phyloP scores from a whole-genome alignment of 2,888 invertebrate genomes.

The Mythimna ferrago region DNA sequence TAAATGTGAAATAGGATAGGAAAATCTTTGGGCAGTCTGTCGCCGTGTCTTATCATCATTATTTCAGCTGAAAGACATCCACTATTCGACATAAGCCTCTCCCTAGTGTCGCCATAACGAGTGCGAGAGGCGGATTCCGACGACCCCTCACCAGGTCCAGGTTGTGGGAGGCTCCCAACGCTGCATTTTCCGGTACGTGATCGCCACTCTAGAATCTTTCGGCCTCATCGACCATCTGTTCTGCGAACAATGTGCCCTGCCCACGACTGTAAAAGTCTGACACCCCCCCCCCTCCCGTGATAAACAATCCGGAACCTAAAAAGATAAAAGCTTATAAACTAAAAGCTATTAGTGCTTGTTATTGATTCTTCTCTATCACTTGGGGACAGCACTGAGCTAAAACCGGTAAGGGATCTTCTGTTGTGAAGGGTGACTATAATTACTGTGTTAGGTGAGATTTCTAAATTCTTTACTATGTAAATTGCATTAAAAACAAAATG shows the following conservation, averaged over 20 bases:
- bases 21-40: background rate
- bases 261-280: too few relatives aligned
- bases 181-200: too few relatives aligned
- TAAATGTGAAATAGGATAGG: background rate
- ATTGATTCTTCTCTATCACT: slow-evolving; percentile 64
- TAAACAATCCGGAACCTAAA: slow-evolving; percentile 9
- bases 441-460: background rate
- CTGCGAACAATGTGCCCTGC: too few relatives aligned
- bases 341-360: slow-evolving; percentile 64
- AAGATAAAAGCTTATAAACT: slow-evolving; percentile 57
- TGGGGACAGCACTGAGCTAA: slow-evolving; percentile 56
- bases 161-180: too few relatives aligned
- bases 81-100: too few relatives aligned
- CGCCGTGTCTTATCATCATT: background rate
- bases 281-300: too few relatives aligned
- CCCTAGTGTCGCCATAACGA: too few relatives aligned
- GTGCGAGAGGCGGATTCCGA: too few relatives aligned
- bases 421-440: slow-evolving; percentile 52
- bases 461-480: background rate
- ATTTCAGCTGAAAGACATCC: too few relatives aligned
- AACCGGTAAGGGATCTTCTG: slow-evolving; percentile 54
- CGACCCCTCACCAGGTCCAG: too few relatives aligned
- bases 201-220: too few relatives aligned
- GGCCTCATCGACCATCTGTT: too few relatives aligned
- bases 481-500: background rate